A percentile compares a stretch with the other conserved stretches of the same genome.
phyloP scores from a whole-genome alignment of 2,113 vertebrate species.

The Serinus canaria region DNA sequence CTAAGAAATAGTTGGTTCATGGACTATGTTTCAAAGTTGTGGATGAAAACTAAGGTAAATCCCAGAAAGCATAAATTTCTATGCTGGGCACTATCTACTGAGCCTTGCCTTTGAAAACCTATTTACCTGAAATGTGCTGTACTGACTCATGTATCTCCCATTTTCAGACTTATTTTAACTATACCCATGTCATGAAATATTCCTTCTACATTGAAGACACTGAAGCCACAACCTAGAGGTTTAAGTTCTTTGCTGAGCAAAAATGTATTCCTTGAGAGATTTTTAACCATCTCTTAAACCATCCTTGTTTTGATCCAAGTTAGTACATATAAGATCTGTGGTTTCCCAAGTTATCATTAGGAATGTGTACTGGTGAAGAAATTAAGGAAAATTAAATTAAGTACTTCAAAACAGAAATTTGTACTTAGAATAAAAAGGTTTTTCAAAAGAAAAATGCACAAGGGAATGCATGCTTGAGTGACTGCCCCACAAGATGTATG shows the following conservation, averaged over 20 bases:
- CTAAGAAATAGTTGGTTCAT: background rate
- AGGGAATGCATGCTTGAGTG: background rate
- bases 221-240: background rate
- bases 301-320: background rate
- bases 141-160: background rate
- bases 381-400: background rate
- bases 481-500: rapidly evolving
- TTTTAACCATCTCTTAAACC: background rate
- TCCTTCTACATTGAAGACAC: background rate
- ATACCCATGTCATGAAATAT: background rate
- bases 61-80: background rate
- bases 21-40: background rate
- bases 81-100: rapidly evolving
- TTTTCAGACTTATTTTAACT: background rate
- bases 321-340: background rate
- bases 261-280: background rate
- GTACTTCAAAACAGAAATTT: background rate
- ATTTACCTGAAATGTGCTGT: background rate
- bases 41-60: background rate
- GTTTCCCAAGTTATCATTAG: background rate
- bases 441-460: background rate
- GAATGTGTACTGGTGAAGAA: background rate
- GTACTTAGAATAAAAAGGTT: background rate
- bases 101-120: background rate
- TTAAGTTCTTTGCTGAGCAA: background rate